phyloP scores from a whole-genome alignment of 2,888 invertebrate genomes.

The Drosophila formosana region DNA sequence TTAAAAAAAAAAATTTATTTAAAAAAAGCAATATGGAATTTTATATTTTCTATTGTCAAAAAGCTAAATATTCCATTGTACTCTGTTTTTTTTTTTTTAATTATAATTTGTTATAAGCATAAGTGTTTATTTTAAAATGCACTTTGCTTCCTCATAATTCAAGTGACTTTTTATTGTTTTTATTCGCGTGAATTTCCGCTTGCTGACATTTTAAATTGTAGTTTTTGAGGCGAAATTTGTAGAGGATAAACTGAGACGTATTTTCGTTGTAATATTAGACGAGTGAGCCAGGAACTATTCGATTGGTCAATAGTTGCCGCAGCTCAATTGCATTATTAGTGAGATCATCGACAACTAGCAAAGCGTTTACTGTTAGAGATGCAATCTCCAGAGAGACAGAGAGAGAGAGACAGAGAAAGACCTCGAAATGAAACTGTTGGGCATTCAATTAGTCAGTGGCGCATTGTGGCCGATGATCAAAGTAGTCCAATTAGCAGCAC shows the following conservation, averaged over 20 bases:
- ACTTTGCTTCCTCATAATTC: no score
- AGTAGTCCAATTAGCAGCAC: slow-evolving; percentile 57
- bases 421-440: slow-evolving; percentile 7
- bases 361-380: slow-evolving; percentile 11
- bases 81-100: no score
- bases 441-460: slow-evolving; percentile 38
- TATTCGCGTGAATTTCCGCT: no score
- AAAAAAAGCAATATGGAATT: no score
- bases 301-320: slow-evolving; percentile 35
- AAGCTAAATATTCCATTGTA: no score
- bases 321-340: slow-evolving; percentile 34
- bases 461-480: slow-evolving; percentile 34
- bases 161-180: no score
- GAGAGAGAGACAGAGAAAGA: not conserved
- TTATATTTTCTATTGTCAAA: no score
- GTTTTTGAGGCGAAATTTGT: not conserved
- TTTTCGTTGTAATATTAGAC: not conserved
- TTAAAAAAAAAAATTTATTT: no score
- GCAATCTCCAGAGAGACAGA: not conserved
- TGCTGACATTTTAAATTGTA: no score
- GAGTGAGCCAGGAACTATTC: slow-evolving; percentile 6
- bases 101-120: no score
- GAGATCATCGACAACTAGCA: slow-evolving; percentile 41
- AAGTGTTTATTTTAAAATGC: no score
- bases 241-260: not conserved